Evolutionary conservation across 1,140 invertebrate genomes (phyloP), one percentile per base, ranked within the genome.

Genomic region (Drosophila obscura): DNA sequence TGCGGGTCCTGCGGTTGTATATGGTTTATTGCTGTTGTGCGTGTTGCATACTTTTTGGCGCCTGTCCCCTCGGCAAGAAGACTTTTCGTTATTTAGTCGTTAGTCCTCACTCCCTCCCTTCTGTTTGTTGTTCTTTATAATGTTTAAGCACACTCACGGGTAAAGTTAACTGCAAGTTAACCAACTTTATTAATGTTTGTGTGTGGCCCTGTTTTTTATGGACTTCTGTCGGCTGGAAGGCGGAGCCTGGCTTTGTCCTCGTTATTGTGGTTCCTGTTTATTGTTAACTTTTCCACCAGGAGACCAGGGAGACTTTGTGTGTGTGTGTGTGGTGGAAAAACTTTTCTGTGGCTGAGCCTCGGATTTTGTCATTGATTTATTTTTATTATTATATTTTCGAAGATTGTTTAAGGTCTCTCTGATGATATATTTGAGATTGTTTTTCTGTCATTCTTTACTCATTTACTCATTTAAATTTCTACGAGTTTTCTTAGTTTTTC

Each of bases 131-230:
- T 75, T 77, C 57, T 87, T 87, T 87, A 88, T 80, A 88, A 88
- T 87, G 76, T 73, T 83, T 88, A 88, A 87, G 83, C 79, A 88
- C 83, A 88, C 83, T 88, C 83, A 79, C 83, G 83, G 84, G 83
- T 83, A 87, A 87, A 87, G 79, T 87, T 87, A 88, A 88, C 84
- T 81, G 63, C 72, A 87, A 87, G 83, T 88, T 87, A 39, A 85
- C 74, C 82, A 87, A 87, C 78, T 87, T 87, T 87, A 87, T 87
- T 87, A 88, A 87, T 87, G 82, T 88, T 51, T 61, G 52, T 77
- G 57, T 48, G 49, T 39, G 56, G 56, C 43, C 49, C 16, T 15
- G 24, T 46, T 55, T 24, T 71, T 52, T 49, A 46, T 60, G 45
- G 44, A 45, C 59, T 49, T 43, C 41, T 56, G 68, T 71, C 65